Evolutionary conservation across 2,797 vertebrate genomes (phyloP).

Genomic region (Pseudotriccus pelzelni): DNA sequence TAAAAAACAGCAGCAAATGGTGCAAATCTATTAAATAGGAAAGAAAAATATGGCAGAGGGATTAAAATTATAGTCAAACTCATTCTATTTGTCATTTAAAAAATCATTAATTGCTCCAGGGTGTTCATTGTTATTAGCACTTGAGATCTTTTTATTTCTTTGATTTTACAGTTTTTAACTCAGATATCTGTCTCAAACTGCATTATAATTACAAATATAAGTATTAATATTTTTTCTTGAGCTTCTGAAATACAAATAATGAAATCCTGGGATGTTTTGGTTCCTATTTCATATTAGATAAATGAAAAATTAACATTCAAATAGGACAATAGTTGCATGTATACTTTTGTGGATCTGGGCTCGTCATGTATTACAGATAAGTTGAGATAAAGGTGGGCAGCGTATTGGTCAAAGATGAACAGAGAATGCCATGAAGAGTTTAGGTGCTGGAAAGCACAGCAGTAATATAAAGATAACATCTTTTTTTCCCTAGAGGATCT

Average conservation of each 20-base stretch:
- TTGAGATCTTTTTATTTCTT: not conserved
- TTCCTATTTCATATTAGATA: not conserved
- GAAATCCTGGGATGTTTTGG: not conserved
- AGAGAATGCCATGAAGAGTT: not conserved
- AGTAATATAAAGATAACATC: not conserved
- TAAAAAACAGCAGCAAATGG: not conserved
- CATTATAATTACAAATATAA: not conserved
- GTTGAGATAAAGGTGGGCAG: not conserved
- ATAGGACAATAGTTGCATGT: not conserved
- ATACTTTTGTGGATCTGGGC: not conserved
- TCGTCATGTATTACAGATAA: not conserved
- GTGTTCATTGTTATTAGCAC: not conserved
- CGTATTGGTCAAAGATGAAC: not conserved
- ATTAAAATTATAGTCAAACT: not conserved
- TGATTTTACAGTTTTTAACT: not conserved
- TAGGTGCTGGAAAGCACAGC: not conserved
- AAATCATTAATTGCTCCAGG: not conserved
- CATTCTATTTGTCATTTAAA: not conserved
- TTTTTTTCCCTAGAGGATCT: not conserved
- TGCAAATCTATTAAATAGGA: not conserved
- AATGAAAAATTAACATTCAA: not conserved
- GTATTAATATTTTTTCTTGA: not conserved
- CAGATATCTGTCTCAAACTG: not conserved
- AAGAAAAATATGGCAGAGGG: not conserved
- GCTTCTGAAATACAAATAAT: not conserved